Percentiles rank a stretch among this genome's conserved stretches.
Conservation (phyloP, 2,888 invertebrate species). For the Sericinus montela region DNA sequence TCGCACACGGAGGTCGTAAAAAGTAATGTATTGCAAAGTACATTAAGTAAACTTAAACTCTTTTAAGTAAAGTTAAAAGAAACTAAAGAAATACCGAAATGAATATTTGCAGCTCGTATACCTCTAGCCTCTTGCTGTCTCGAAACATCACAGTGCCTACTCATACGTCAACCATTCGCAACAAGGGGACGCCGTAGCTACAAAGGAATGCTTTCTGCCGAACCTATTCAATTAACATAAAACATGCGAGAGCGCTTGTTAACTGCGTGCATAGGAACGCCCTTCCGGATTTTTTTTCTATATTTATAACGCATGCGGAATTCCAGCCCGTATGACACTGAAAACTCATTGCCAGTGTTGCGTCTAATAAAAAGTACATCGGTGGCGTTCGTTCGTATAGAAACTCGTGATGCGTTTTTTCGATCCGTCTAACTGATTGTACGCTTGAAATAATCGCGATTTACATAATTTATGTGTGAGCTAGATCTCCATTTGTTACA, state of each 20-base stretch:
- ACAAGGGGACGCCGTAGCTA: conserved; percentile 22
- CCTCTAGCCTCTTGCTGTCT: too few relatives aligned
- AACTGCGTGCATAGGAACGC: conserved; percentile 18
- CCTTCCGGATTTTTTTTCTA: conserved; percentile 59
- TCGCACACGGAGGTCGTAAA: too few relatives aligned
- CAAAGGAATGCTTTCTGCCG: conserved; percentile 74
- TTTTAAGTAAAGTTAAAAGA: too few relatives aligned
- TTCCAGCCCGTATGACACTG: conserved; percentile 48
- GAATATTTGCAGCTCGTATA: too few relatives aligned
- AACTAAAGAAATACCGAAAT: too few relatives aligned
- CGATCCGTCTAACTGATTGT: conserved; percentile 7
- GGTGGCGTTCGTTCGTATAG: conserved; percentile 18
- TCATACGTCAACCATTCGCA: conserved; percentile 2
- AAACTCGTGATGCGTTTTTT: conserved; percentile 11
- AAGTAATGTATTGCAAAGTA: too few relatives aligned
- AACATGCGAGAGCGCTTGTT: conserved; percentile 47
- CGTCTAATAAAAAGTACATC: conserved; percentile 19
- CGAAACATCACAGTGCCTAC: background rate
- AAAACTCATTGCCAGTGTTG: conserved; percentile 26
- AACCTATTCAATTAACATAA: conserved; percentile 62
- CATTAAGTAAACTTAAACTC: too few relatives aligned
- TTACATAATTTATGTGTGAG: background rate
- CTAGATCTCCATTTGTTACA: background rate
- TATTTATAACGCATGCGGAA: conserved; percentile 35
- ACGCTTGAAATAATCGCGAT: conserved; percentile 5